Conservation (phyloP, 2,888 invertebrate genomes). For the Seira sanloemensis region DNA sequence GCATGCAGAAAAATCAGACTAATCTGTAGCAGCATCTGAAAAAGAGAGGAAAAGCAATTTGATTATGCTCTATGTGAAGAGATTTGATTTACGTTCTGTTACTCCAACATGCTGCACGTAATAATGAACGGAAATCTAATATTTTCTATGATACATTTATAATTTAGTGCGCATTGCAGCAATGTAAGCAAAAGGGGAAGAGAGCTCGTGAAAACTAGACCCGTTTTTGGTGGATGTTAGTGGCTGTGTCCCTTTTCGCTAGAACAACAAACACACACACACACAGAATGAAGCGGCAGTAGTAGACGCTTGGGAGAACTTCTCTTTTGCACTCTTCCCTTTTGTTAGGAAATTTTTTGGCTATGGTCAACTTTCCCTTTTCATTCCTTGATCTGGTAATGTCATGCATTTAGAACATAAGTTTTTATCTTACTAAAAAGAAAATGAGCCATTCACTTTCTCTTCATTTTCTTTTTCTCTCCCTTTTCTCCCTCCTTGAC, state of each 20-base stretch:
- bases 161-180: constrained; percentile 64
- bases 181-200: constrained; percentile 5
- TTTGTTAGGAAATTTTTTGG: constrained; percentile 31
- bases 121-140: constrained; percentile 65
- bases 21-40: constrained; percentile 8
- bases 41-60: constrained; percentile 54
- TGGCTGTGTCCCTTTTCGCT: constrained; percentile 7
- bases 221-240: constrained; percentile 1
- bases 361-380: constrained; percentile 60
- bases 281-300: constrained; percentile 7
- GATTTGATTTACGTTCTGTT: constrained; percentile 66
- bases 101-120: constrained; percentile 61
- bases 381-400: constrained; percentile 58
- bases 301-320: not conserved
- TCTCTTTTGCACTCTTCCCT: not conserved
- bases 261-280: constrained; percentile 26
- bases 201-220: not conserved
- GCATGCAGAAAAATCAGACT: not conserved
- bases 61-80: constrained; percentile 62
- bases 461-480: constrained; percentile 4
- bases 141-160: constrained; percentile 62
- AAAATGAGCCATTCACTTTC: not conserved
- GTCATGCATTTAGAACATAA: constrained; percentile 59
- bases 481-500: constrained; percentile 32
- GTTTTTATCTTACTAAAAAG: constrained; percentile 23